Percentiles rank a stretch among this genome's conserved stretches.
Evolutionary conservation across 2,888 invertebrate species (phyloP).

Genomic region (Hofmannophila pseudospretella): DNA sequence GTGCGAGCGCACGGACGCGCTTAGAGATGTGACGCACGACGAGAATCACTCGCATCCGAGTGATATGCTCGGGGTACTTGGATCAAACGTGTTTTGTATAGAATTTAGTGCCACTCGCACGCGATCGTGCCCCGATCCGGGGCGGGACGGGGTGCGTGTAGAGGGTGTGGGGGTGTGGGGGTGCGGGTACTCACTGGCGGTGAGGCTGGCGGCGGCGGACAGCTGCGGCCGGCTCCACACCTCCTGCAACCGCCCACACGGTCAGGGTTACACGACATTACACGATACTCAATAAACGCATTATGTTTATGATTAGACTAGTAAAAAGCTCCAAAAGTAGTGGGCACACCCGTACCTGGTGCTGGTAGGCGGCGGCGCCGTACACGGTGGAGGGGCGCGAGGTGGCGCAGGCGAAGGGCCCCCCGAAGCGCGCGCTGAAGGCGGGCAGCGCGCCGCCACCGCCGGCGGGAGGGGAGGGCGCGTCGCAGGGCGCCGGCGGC

Average conservation of each 20-base stretch:
- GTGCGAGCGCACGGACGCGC: not conserved
- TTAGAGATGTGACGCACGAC: too few species aligned
- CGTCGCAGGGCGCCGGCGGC: conserved; percentile 29
- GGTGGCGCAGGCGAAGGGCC: conserved; percentile 49
- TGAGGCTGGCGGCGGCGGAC: conserved; percentile 83
- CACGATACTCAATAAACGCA: too few species aligned
- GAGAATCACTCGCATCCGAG: too few species aligned
- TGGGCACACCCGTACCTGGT: conserved; percentile 50
- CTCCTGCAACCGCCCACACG: conserved; percentile 45
- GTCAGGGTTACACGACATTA: not conserved
- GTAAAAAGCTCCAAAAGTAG: too few species aligned
- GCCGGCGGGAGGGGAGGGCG: conserved; percentile 26
- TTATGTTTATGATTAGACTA: too few species aligned
- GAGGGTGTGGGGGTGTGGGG: not conserved
- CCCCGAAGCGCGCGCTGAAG: conserved; percentile 75
- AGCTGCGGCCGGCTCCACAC: conserved; percentile 67
- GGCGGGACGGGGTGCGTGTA: too few species aligned
- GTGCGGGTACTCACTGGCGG: conserved; percentile 81
- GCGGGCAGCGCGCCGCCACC: conserved; percentile 69
- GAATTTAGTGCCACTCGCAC: too few species aligned
- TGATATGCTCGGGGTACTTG: too few species aligned
- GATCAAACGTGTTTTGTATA: too few species aligned
- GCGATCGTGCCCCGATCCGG: too few species aligned
- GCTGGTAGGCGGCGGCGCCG: conserved; percentile 42
- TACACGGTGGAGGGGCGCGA: conserved; percentile 49